A percentile compares a stretch with the other conserved stretches of the same genome.
Evolutionary conservation across 2,888 invertebrate species (phyloP).

Genomic region (Isotomurus palustris): DNA sequence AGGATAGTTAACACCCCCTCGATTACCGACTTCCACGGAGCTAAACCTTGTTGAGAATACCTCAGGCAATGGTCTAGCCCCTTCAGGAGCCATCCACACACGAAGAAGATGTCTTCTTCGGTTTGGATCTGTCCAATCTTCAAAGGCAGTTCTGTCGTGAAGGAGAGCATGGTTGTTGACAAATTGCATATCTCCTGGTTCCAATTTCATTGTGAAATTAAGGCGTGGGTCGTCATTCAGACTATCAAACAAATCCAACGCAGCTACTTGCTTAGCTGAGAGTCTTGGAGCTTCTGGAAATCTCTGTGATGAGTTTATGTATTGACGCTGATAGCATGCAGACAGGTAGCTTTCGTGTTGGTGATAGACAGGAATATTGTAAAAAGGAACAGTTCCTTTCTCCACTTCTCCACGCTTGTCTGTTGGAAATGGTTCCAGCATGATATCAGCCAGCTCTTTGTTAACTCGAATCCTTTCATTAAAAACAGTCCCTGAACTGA

Average conservation of each 20-base stretch:
- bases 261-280: slow-evolving; percentile 1
- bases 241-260: slow-evolving; percentile 8
- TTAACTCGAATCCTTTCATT: slow-evolving; percentile 8
- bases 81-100: slow-evolving; percentile 9
- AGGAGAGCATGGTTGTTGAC: slow-evolving; percentile 11
- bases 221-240: slow-evolving; percentile 5
- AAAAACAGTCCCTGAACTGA: slow-evolving; percentile 10
- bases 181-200: slow-evolving; percentile 17
- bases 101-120: slow-evolving; percentile 8
- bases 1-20: slow-evolving; percentile 5
- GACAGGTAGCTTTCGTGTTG: slow-evolving; percentile 9
- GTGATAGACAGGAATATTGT: slow-evolving; percentile 10
- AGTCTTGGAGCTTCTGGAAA: slow-evolving; percentile 11
- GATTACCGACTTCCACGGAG: slow-evolving; percentile 4
- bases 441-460: neutral
- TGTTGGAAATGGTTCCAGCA: slow-evolving; percentile 1
- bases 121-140: slow-evolving; percentile 8
- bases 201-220: slow-evolving; percentile 11
- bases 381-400: slow-evolving; percentile 5
- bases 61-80: slow-evolving; percentile 11
- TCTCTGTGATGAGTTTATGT: slow-evolving; percentile 10
- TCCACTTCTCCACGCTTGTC: slow-evolving; percentile 10
- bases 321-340: slow-evolving; percentile 7
- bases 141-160: slow-evolving; percentile 15
- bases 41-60: slow-evolving; percentile 7